These are phyloP conservation scores for Pachyramphus minor DNA, from an alignment of 2,113 vertebrate genomes.

Conservation along the genomic window DNA sequence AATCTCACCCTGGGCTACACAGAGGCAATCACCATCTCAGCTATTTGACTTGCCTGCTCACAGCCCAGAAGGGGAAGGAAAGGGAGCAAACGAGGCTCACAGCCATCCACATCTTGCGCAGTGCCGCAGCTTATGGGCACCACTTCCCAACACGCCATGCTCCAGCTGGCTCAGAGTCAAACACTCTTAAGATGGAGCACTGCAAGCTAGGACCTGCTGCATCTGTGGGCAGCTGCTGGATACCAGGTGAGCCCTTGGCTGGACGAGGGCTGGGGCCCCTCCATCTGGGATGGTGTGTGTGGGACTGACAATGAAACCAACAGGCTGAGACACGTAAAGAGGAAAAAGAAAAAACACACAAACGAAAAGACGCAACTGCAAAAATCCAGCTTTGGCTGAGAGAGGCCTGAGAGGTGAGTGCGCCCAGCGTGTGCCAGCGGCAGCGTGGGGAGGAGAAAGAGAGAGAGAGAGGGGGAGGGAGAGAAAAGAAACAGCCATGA, in stretches of 20 bases:
- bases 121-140: conserved; percentile 13
- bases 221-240: conserved; percentile 28
- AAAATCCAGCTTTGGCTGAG: conserved; percentile 98
- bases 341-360: conserved; percentile 69
- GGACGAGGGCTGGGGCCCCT: conserved; percentile 47
- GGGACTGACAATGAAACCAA: conserved; percentile 45
- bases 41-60: background rate
- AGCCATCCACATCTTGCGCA: background rate
- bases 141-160: background rate
- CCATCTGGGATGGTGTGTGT: conserved; percentile 7
- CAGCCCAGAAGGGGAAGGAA: background rate
- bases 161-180: conserved; percentile 38
- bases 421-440: conserved; percentile 78
- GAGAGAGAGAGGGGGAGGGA: conserved; percentile 55
- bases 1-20: background rate
- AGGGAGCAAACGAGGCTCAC: background rate
- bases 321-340: conserved; percentile 55
- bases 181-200: conserved; percentile 4
- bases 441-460: conserved; percentile 80
- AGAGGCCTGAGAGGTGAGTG: conserved; percentile 88
- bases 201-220: conserved; percentile 37
- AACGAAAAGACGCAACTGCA: conserved; percentile 94
- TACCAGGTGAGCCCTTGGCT: conserved; percentile 50
- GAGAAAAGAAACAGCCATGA: conserved; percentile 81
- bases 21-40: background rate